phyloP scores from a whole-genome alignment of 2,797 vertebrate genomes.

The Kryptolebias ocellatus region DNA sequence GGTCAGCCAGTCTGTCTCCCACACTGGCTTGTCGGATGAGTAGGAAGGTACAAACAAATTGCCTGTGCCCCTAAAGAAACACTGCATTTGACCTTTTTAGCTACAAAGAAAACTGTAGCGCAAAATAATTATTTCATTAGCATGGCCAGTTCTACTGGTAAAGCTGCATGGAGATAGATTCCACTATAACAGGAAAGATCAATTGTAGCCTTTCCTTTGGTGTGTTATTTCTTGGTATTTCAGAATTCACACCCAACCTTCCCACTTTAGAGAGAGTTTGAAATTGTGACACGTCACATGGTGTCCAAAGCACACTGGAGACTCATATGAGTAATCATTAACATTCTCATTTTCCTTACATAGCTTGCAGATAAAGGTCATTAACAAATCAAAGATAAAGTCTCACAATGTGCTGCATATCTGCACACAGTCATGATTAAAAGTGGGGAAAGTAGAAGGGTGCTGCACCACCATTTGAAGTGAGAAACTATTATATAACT shows the following conservation, averaged over 20 bases:
- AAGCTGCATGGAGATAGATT: slow-evolving; percentile 7
- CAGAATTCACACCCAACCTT: slow-evolving; percentile 52
- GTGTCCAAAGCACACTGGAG: slow-evolving; percentile 55
- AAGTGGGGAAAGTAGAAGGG: slow-evolving; percentile 16
- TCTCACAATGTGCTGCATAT: slow-evolving; percentile 18
- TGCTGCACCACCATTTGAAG: slow-evolving; percentile 38
- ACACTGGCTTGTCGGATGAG: slow-evolving; percentile 71
- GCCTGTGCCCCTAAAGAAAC: slow-evolving; percentile 69
- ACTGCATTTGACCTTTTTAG: slow-evolving; percentile 56
- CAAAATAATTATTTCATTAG: slow-evolving; percentile 18
- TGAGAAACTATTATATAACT: slow-evolving; percentile 29
- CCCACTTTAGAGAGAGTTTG: slow-evolving; percentile 48
- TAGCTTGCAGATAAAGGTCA: slow-evolving; percentile 61
- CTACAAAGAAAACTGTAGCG: background rate
- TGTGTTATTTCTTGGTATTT: slow-evolving; percentile 55
- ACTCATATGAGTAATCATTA: slow-evolving; percentile 49
- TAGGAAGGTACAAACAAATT: slow-evolving; percentile 69
- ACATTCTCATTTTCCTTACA: slow-evolving; percentile 60
- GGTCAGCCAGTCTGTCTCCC: slow-evolving; percentile 76
- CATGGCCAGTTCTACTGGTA: slow-evolving; percentile 7
- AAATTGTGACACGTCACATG: slow-evolving; percentile 56
- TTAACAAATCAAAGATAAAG: slow-evolving; percentile 50
- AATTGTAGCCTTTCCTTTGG: slow-evolving; percentile 50
- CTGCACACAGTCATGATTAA: slow-evolving; percentile 32
- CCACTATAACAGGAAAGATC: slow-evolving; percentile 31